Base-by-base conservation (phyloP, 2,113 vertebrate genomes). In the Phalacrocorax brasilianus region DNA sequence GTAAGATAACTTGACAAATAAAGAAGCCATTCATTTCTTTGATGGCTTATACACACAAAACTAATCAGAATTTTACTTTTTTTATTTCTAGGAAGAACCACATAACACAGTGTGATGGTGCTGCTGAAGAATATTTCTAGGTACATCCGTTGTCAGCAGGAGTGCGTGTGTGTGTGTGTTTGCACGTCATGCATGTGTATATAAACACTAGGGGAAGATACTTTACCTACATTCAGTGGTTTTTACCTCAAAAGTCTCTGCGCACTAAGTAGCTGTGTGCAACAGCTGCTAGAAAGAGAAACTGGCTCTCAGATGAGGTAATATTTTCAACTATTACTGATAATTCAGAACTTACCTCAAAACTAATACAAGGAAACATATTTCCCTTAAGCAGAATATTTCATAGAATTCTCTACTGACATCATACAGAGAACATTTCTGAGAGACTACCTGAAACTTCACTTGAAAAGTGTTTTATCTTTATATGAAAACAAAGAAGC, bases 71-170 rank as follows among this genome's bases (percentile, higher is more conserved):
- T 94, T 77, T 74, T 85, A 67, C 32, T 52, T 72, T 92, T 88
- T 90, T 75, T 66, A 77, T 95, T 98, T 98, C 98, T 96, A 97
- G 97, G 98, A 98, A 98, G 97, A 98, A 98, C 97, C 97, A 98
- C 97, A 97, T 63, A 95, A 93, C 79, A 62, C 87, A 96, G 76
- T 85, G 95, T 88, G 95, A 80, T 32, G 33, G 16, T 19, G 70
- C 47, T 87, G 78, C 56, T 61, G 74, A 63, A 88, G 93, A 93
- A n/a, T 95, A 95, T 97, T 98, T 98, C 98, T 98, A 97, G 96
- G 98, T 98, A 98, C 79, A 98, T 98, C 98, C 98, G 97, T 73
- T 98, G 76, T 70, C 85, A 93, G 90, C 33, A 95, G 78, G 70
- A 17, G 45, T 44, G 40, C 11, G 17, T 1, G 23, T 15, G 26